Base-by-base conservation (phyloP, 2,113 vertebrate genomes). In the Ophiodon elongatus region DNA sequence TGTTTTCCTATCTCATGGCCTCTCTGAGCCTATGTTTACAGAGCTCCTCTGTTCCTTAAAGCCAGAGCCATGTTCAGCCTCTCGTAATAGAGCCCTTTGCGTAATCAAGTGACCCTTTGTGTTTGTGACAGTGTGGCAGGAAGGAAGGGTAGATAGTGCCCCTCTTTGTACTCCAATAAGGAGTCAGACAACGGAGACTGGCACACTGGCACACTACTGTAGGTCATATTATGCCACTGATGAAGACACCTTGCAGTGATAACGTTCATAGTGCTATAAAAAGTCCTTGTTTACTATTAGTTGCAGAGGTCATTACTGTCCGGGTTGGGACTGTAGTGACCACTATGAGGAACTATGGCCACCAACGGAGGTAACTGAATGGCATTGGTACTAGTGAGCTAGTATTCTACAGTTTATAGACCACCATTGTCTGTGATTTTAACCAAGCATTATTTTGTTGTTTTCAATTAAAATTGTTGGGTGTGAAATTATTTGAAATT, bases 61-160 rank as follows among this genome's bases (percentile, higher is more conserved):
- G 67, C 79, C 88, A 80, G 84, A 80, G 69, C 80, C 84, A 70
- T 81, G 80, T 83, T 88, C 80, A 88, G 80, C 59, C 57, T 86
- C 84, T 89, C 6, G 25, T 76, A 83, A 92, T 65, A 47, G 73
- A 78, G 78, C 81, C 68, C 71, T 88, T 82, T 89, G 87, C 86
- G 7, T 84, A 89, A 88, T 92, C 81, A 93, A 93, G 80, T 83
- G 83, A 88, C 80, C 72, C 83, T 85, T 73, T 91, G 83, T 90
- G 79, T 87, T 80, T 85, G 74, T 79, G 82, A 80, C 87, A 85
- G 85, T 85, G 25, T 21, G 75, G 76, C 79, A 87, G 83, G 76
- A 89, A 86, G 86, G 74, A 86, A 82, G 86, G 65, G 54, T 56
- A 85, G 74, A 91, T 88, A 76, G 75, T 82, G 77, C 54, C 59